Conservation (phyloP, 2,113 vertebrate genomes). For the Epinephelus moara region DNA sequence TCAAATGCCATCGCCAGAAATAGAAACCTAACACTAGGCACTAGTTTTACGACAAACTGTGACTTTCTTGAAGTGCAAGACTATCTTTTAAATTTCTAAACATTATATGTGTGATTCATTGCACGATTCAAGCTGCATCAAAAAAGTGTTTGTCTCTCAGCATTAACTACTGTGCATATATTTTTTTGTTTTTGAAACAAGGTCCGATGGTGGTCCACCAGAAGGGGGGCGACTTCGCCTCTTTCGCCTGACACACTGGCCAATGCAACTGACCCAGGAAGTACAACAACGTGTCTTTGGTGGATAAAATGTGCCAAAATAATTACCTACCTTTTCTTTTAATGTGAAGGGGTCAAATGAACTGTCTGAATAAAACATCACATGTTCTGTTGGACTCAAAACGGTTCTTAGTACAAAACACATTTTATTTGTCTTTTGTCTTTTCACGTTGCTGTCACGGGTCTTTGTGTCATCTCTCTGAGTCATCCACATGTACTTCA, state of each 20-base stretch:
- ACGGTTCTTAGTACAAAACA: slow-evolving; percentile 18
- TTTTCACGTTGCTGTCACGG: slow-evolving; percentile 34
- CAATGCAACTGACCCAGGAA: slow-evolving; percentile 36
- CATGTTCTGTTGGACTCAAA: slow-evolving; percentile 38
- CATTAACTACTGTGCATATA: too few species aligned
- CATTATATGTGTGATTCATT: too few species aligned
- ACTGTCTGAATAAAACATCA: slow-evolving; percentile 42
- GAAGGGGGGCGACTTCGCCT: too few species aligned
- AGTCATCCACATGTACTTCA: slow-evolving; percentile 28
- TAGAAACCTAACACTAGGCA: too few species aligned
- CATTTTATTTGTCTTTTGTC: slow-evolving; percentile 21
- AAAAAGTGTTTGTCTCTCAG: too few species aligned
- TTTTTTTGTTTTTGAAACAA: too few species aligned
- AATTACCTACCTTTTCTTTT: slow-evolving; percentile 42
- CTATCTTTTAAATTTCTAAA: too few species aligned
- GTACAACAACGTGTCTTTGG: slow-evolving; percentile 11
- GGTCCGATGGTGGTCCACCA: too few species aligned
- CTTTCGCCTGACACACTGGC: neutral
- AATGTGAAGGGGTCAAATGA: slow-evolving; percentile 43
- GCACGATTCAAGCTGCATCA: too few species aligned
- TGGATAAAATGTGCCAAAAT: slow-evolving; percentile 65
- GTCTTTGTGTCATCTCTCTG: slow-evolving; percentile 42
- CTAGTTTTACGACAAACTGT: too few species aligned
- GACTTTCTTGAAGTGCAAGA: too few species aligned
- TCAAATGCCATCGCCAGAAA: too few species aligned